These are phyloP conservation scores for Pseudomyrmex sp. DNA, from an alignment of 1,140 invertebrate species.

Conservation along the genomic window DNA sequence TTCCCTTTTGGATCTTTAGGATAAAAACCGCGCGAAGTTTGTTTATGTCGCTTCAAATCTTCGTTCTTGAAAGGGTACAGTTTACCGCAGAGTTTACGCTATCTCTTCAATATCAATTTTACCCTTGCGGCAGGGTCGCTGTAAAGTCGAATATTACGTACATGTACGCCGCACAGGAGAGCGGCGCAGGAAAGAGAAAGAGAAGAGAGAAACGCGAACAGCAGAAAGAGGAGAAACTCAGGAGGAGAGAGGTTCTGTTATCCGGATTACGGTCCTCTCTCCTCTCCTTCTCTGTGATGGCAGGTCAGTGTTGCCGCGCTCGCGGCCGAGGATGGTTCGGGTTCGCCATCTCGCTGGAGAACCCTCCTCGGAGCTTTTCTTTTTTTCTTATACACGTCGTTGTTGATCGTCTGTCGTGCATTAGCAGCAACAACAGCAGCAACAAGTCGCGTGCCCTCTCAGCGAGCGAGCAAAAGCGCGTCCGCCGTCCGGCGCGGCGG, in stretches of 20 bases:
- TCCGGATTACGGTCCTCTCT: constrained; percentile 71
- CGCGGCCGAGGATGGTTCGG: constrained; percentile 67
- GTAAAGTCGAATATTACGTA: too few species aligned
- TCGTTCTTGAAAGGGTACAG: too few species aligned
- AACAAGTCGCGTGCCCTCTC: constrained; percentile 47
- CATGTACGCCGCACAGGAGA: not conserved
- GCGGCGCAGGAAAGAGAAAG: constrained; percentile 23
- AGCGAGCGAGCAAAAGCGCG: constrained; percentile 52
- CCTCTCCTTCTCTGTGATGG: constrained; percentile 72
- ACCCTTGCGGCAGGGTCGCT: too few species aligned
- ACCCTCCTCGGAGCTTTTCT: not conserved
- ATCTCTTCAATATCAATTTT: too few species aligned
- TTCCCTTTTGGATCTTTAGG: too few species aligned
- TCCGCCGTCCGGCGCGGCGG: constrained; percentile 39
- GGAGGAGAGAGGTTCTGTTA: constrained; percentile 73
- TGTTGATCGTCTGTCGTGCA: constrained; percentile 11
- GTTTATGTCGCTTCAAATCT: too few species aligned
- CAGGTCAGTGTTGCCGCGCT: constrained; percentile 80
- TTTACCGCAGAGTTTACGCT: too few species aligned
- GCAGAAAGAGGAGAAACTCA: constrained; percentile 61
- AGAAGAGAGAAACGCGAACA: constrained; percentile 44
- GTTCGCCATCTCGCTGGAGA: constrained; percentile 25
- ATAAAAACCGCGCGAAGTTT: too few species aligned
- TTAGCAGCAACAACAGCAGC: not conserved
- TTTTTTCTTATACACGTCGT: too few species aligned